Percentiles rank a stretch among this genome's conserved stretches.
These are phyloP conservation scores for Eciton burchellii DNA, from an alignment of 1,140 invertebrate genomes.

Conservation along the genomic window DNA sequence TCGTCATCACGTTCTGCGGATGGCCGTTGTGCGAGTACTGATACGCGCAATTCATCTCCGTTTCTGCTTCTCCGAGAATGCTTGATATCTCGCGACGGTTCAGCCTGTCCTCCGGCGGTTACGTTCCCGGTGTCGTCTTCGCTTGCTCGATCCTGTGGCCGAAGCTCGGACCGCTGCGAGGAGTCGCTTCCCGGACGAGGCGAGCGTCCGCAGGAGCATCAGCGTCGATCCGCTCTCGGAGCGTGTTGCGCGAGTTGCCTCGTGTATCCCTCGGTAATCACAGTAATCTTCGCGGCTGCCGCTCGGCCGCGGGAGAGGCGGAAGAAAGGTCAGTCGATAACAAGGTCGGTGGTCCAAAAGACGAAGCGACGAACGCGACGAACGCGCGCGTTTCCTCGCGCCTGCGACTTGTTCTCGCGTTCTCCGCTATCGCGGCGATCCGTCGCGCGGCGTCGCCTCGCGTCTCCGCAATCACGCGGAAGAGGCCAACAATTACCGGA, in stretches of 20 bases:
- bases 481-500: constrained; percentile 68
- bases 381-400: constrained; percentile 43
- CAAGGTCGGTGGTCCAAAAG: constrained; percentile 65
- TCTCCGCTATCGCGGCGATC: not conserved
- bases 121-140: no score
- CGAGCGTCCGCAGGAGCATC: constrained; percentile 28
- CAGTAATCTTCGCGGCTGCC: constrained; percentile 69
- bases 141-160: no score
- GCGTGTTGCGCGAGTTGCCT: constrained; percentile 36
- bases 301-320: constrained; percentile 42
- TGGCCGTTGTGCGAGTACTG: constrained; percentile 83
- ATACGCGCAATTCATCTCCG: constrained; percentile 84
- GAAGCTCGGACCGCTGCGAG: no score
- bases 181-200: constrained; percentile 21
- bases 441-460: constrained; percentile 31
- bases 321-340: constrained; percentile 65
- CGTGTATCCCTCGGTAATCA: constrained; percentile 73
- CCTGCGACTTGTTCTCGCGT: not conserved
- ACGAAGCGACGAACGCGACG: constrained; percentile 57
- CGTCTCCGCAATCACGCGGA: constrained; percentile 49
- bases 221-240: constrained; percentile 57
- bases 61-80: not conserved
- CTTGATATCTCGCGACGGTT: not conserved
- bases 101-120: not conserved
- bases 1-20: constrained; percentile 82